A percentile compares a stretch with the other conserved stretches of the same genome.
phyloP scores from a whole-genome alignment of 2,797 vertebrate genomes.

The Benthosema pterotum region DNA sequence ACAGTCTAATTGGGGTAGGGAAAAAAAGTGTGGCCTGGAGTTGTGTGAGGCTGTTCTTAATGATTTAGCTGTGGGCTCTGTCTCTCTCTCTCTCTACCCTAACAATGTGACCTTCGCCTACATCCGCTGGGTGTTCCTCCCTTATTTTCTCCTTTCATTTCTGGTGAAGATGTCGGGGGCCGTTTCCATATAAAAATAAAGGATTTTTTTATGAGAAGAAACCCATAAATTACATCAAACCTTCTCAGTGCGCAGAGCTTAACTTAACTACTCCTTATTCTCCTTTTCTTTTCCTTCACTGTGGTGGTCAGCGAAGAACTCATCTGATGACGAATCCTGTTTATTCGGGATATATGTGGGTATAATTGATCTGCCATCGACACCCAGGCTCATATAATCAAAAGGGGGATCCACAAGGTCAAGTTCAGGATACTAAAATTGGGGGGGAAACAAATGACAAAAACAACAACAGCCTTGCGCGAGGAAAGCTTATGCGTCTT shows the following conservation, averaged over 20 bases:
- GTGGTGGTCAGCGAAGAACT: too few species aligned
- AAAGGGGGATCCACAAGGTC: constrained; percentile 39
- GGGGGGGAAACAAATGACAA: constrained; percentile 41
- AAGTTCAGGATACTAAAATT: constrained; percentile 49
- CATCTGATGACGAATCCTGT: too few species aligned
- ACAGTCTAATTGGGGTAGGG: constrained; percentile 44
- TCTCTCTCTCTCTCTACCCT: constrained; percentile 16
- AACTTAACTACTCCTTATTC: too few species aligned
- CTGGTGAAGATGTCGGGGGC: constrained; percentile 3
- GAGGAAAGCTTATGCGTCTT: constrained; percentile 25
- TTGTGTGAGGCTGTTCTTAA: constrained; percentile 27
- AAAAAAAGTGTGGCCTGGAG: constrained; percentile 26
- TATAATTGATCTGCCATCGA: neutral
- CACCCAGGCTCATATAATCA: too few species aligned
- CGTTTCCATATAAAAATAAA: constrained; percentile 1
- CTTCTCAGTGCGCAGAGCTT: too few species aligned
- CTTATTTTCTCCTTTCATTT: neutral
- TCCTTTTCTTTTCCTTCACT: too few species aligned
- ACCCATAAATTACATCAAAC: neutral
- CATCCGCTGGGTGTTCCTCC: constrained; percentile 2
- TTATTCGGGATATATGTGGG: neutral
- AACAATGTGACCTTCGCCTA: constrained; percentile 34
- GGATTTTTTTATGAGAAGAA: constrained; percentile 11
- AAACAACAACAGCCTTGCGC: constrained; percentile 29
- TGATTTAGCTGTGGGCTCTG: constrained; percentile 27